Base-by-base conservation (phyloP, 2,113 vertebrate genomes). In the Cololabis saira region DNA sequence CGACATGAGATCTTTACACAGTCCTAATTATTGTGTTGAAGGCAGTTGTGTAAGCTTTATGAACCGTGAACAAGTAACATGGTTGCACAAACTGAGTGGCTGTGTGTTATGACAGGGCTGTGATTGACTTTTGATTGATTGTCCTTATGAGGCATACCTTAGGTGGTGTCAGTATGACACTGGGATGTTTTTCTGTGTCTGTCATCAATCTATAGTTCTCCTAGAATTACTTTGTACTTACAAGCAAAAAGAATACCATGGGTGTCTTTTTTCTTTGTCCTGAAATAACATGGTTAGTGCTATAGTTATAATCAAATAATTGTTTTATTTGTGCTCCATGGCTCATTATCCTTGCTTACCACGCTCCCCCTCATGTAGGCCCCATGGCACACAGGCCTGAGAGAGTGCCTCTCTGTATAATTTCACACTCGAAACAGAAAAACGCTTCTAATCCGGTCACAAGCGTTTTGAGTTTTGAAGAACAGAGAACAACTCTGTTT, bases 341-440 rank as follows among this genome's bases (percentile, higher is more conserved):
- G 58, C 49, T 83, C 54, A 79, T 84, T 82, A 82, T 73, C 60
- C 14, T 64, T 71, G 44, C 57, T 67, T 66, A 55, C 65, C 53
- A 68, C 37, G 24, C 37, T 66, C 18, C 68, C 70, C 58, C 30
- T 76, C 41, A 27, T 45, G 11, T 42, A 72, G 53, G 62, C 41
- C 72, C 6, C 21, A 2, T 84, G 86, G 87, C 58, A 59, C 55
- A 42, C 7, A 9, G 12, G 8, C 21, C 60, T 48, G 33, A 78
- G 42, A 90, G 68, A 71, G 58, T 62, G 19, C 51, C 4, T 68
- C 59, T 85, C 18, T 82, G 45, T 68, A 51, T 64, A 43, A 80
- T 76, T 85, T 73, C 43, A 81, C 27, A 58, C 64, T 66, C 8
- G 9, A 17, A 67, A 24, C 43, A 58, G 19, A 57, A 61, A 61